Evolutionary conservation across 1,140 invertebrate genomes (phyloP).

Genomic region (Phymorhynchus buccinoides): DNA sequence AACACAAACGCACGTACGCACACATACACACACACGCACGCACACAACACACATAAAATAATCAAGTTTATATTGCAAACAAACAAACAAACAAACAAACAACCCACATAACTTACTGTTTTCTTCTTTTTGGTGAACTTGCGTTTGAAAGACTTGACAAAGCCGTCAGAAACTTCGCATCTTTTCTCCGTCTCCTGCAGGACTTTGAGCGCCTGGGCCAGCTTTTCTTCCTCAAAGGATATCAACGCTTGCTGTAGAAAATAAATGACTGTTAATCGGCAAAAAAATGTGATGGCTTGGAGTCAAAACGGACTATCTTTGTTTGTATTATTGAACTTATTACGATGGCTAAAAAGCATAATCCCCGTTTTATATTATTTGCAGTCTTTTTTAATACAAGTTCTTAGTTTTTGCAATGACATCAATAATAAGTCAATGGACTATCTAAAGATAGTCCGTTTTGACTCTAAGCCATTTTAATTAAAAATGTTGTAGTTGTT

Average conservation of each 20-base stretch:
- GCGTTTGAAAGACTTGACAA: slow-evolving; percentile 62
- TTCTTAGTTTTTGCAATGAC: too few relatives aligned
- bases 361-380: too few relatives aligned
- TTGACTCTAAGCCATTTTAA: too few relatives aligned
- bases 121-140: slow-evolving; percentile 66
- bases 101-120: not conserved
- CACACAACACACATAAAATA: too few relatives aligned
- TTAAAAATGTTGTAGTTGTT: too few relatives aligned
- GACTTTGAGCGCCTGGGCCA: slow-evolving; percentile 77
- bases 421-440: too few relatives aligned
- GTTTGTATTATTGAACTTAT: too few relatives aligned
- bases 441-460: too few relatives aligned
- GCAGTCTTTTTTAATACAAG: too few relatives aligned
- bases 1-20: too few relatives aligned
- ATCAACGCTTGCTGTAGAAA: slow-evolving; percentile 82
- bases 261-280: slow-evolving; percentile 31
- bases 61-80: not conserved
- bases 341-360: too few relatives aligned
- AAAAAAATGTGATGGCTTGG: not conserved
- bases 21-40: too few relatives aligned
- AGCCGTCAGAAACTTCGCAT: slow-evolving; percentile 73
- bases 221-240: slow-evolving; percentile 82
- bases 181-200: slow-evolving; percentile 80
- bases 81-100: not conserved
- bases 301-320: not conserved